These are phyloP conservation scores for Rhipidura dahli DNA, from an alignment of 2,113 vertebrate genomes.

Conservation along the genomic window DNA sequence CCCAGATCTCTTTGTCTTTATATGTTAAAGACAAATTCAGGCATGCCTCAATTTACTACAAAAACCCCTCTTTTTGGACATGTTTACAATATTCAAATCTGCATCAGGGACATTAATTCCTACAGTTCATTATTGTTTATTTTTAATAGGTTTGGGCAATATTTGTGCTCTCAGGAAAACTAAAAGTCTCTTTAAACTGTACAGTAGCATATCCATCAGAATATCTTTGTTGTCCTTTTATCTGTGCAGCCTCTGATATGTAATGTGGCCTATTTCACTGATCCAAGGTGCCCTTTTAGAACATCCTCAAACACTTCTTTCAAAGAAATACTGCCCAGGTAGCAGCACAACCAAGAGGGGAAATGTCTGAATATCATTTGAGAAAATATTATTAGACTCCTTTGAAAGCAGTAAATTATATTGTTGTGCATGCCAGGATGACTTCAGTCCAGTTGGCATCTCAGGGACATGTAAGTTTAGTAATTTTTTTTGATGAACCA, in stretches of 20 bases:
- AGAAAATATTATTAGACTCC: not conserved
- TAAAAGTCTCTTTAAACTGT: not conserved
- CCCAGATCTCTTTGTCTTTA: not conserved
- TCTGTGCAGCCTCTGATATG: not conserved
- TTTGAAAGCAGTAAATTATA: not conserved
- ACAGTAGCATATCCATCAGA: not conserved
- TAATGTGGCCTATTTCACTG: not conserved
- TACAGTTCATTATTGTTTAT: not conserved
- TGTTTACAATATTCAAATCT: not conserved
- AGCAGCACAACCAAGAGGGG: not conserved
- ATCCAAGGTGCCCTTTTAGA: not conserved
- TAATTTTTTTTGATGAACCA: not conserved
- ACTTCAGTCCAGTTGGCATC: not conserved
- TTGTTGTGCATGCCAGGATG: not conserved
- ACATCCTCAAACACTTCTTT: not conserved
- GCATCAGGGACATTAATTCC: not conserved
- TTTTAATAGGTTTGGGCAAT: not conserved
- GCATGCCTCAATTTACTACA: not conserved
- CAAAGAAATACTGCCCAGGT: not conserved
- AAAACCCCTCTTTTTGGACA: accelerated
- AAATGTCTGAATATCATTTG: not conserved
- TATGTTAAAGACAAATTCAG: not conserved
- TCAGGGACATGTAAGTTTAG: not conserved
- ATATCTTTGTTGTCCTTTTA: not conserved
- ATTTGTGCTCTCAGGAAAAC: not conserved